A percentile compares a stretch with the other conserved stretches of the same genome.
Conservation (phyloP, 2,113 vertebrate genomes). For the Pterocles orientalis region DNA sequence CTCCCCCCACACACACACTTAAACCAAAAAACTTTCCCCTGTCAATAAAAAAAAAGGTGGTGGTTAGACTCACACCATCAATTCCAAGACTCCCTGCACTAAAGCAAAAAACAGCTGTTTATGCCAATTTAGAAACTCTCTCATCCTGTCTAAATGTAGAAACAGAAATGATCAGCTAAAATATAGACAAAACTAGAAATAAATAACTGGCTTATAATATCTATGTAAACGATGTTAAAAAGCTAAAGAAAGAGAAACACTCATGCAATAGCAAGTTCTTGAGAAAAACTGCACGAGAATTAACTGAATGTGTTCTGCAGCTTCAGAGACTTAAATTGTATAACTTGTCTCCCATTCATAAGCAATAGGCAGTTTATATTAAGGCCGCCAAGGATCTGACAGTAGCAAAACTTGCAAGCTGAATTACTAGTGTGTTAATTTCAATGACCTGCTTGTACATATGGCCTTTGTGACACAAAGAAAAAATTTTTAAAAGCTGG, state of each 20-base stretch:
- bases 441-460: neutral
- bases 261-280: neutral
- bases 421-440: neutral
- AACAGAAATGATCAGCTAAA: neutral
- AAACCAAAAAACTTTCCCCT: neutral
- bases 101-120: neutral
- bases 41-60: neutral
- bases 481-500: neutral
- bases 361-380: neutral
- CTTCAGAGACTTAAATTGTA: neutral
- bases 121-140: neutral
- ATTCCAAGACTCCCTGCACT: neutral
- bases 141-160: neutral
- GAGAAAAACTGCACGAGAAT: neutral
- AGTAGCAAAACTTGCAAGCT: neutral
- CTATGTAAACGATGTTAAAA: neutral
- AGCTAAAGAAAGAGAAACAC: neutral
- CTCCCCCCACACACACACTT: no score
- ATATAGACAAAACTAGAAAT: neutral
- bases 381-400: neutral
- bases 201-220: neutral
- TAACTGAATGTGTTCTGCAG: neutral
- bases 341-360: neutral
- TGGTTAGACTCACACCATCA: neutral
- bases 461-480: neutral